Conservation (phyloP, 2,888 invertebrate genomes). For the Germaria angustata region DNA sequence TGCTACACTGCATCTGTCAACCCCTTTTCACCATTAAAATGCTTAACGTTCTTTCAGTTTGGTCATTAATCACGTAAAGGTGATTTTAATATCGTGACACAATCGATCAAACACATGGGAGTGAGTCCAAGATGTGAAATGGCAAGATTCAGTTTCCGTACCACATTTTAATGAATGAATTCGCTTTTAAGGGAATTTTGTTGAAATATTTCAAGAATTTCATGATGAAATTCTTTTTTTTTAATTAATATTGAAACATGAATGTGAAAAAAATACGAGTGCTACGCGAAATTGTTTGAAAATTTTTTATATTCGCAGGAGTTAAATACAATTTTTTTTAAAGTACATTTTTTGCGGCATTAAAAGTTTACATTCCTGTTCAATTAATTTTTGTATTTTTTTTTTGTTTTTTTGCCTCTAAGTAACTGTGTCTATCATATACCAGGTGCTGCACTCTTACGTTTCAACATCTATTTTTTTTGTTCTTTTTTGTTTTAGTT, state of each 20-base stretch:
- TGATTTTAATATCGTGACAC: conserved; percentile 59
- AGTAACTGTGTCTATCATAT: neutral
- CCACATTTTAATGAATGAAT: conserved; percentile 10
- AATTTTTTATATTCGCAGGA: no score
- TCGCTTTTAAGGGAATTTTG: conserved; percentile 4
- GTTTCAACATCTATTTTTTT: neutral
- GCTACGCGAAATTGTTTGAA: no score
- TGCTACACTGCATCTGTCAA: conserved; percentile 20
- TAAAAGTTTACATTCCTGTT: no score
- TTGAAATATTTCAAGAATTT: conserved; percentile 18
- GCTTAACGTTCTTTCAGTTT: conserved; percentile 72
- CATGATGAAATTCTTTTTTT: conserved; percentile 16
- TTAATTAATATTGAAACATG: neutral
- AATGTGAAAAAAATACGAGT: neutral
- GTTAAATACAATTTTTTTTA: no score
- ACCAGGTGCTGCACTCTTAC: neutral
- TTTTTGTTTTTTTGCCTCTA: neutral
- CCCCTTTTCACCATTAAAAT: conserved; percentile 2
- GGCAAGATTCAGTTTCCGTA: neutral
- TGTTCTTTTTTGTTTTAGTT: neutral
- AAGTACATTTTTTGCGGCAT: no score
- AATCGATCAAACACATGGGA: neutral
- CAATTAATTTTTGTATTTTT: neutral
- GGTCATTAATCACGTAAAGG: conserved; percentile 75
- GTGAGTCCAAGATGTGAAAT: neutral